Conservation (phyloP, 2,113 vertebrate species). For the Syrrhaptes paradoxus region DNA sequence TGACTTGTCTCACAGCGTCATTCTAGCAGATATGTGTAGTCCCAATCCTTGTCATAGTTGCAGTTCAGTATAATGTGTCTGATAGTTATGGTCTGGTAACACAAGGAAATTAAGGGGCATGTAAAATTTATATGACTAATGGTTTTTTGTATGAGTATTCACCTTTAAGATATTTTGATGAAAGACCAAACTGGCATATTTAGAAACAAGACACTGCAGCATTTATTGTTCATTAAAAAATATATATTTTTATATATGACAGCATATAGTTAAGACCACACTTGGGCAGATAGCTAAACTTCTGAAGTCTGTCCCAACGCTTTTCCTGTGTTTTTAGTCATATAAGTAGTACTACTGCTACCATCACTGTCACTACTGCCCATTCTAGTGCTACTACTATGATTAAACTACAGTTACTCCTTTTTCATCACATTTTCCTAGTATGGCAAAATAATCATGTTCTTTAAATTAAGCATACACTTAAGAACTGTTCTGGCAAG, state of each 20-base stretch:
- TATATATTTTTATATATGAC: neutral
- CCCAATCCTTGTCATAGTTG: neutral
- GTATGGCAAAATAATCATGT: neutral
- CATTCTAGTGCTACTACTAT: neutral
- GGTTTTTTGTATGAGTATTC: neutral
- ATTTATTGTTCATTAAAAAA: neutral
- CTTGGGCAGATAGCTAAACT: neutral
- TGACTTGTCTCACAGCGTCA: neutral
- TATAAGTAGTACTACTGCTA: neutral
- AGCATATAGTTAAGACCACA: neutral
- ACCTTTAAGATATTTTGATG: neutral
- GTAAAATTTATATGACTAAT: neutral
- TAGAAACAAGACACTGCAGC: neutral
- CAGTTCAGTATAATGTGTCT: neutral
- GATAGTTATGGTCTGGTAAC: neutral
- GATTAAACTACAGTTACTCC: neutral
- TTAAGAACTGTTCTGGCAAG: neutral
- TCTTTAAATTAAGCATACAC: neutral
- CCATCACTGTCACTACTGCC: neutral
- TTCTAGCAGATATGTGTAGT: neutral
- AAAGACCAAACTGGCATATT: neutral
- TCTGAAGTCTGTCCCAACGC: neutral
- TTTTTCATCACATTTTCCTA: neutral
- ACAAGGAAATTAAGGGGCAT: neutral
- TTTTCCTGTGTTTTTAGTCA: neutral